phyloP scores from a whole-genome alignment of 2,888 invertebrate species.

The Leucania comma region DNA sequence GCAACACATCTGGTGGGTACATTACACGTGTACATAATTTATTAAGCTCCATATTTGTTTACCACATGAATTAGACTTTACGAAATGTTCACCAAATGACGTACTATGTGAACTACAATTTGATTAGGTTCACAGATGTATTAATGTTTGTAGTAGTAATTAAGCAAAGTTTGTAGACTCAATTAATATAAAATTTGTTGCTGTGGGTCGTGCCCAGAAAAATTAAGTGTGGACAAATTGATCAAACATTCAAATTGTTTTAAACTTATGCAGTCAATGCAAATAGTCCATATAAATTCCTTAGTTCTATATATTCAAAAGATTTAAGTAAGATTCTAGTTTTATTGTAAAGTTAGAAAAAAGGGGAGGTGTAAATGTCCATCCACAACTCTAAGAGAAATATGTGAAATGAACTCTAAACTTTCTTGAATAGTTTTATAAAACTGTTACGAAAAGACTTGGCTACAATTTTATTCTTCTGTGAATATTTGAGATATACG shows the following conservation, averaged over 20 bases:
- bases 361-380: background rate
- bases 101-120: conserved; percentile 49
- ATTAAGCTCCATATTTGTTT: conserved; percentile 38
- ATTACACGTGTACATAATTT: conserved; percentile 46
- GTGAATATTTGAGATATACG: conserved; percentile 8
- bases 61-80: conserved; percentile 46
- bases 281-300: background rate
- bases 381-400: background rate
- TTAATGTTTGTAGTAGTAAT: conserved; percentile 23
- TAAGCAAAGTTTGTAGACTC: conserved; percentile 3
- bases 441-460: conserved; percentile 1
- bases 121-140: conserved; percentile 61
- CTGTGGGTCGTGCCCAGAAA: background rate
- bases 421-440: conserved; percentile 16
- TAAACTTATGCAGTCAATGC: background rate
- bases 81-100: conserved; percentile 45
- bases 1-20: conserved; percentile 55
- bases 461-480: conserved; percentile 8
- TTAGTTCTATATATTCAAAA: background rate
- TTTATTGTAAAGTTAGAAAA: background rate
- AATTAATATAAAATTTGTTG: conserved; percentile 21
- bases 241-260: too few relatives aligned
- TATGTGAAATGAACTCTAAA: conserved; percentile 4
- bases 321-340: background rate
- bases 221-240: too few relatives aligned